These are phyloP conservation scores for Conus ventricosus DNA, from an alignment of 1,140 invertebrate species.

Conservation along the genomic window DNA sequence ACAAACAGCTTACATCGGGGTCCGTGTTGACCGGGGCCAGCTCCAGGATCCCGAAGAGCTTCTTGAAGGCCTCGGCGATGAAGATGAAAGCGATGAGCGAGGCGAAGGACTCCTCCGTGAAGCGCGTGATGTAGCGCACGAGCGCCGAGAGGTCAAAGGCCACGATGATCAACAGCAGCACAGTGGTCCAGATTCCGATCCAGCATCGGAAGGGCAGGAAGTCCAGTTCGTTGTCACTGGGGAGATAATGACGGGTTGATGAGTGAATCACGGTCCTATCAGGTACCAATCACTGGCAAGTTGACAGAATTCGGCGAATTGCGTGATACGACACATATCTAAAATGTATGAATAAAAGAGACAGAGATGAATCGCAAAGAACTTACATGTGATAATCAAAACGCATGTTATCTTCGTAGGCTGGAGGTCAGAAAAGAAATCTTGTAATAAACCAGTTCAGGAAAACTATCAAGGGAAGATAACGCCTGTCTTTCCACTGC, in stretches of 20 bases:
- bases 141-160: constrained; percentile 97
- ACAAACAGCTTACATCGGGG: constrained; percentile 41
- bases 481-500: too few relatives aligned
- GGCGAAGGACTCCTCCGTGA: constrained; percentile 99
- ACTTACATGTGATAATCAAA: neutral
- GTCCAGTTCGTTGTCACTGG: constrained; percentile 84
- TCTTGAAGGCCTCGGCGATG: constrained; percentile 93
- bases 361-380: too few relatives aligned
- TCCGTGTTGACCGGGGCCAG: constrained; percentile 60
- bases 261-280: neutral
- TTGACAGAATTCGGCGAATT: neutral
- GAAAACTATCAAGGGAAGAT: too few relatives aligned
- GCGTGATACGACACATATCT: neutral
- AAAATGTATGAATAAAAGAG: too few relatives aligned
- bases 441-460: too few relatives aligned
- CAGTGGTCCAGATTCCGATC: constrained; percentile 94
- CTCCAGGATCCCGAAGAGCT: constrained; percentile 66
- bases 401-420: too few relatives aligned
- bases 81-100: constrained; percentile 99
- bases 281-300: too few relatives aligned
- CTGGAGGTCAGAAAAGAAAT: too few relatives aligned
- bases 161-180: constrained; percentile 92
- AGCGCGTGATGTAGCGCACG: constrained; percentile 98
- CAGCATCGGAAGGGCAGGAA: constrained; percentile 94
- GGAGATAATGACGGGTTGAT: constrained; percentile 66